These are phyloP conservation scores for Poecilus cupreus DNA, from an alignment of 2,888 invertebrate species.

Conservation along the genomic window DNA sequence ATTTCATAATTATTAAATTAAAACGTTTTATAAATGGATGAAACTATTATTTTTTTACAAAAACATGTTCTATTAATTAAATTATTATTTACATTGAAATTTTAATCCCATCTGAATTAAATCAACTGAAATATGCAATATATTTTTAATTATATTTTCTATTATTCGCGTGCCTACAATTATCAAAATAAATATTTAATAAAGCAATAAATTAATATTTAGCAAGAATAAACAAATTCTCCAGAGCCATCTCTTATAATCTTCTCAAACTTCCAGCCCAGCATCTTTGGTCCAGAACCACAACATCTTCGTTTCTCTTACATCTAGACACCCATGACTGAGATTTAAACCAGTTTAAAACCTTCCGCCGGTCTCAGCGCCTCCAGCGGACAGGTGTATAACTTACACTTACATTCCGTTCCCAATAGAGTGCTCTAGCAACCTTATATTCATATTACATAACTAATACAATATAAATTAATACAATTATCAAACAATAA, in stretches of 20 bases:
- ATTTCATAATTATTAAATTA: too few relatives aligned
- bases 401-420: not conserved
- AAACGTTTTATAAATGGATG: too few relatives aligned
- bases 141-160: too few relatives aligned
- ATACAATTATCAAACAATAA: not conserved
- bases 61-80: too few relatives aligned
- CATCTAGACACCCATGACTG: not conserved
- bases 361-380: not conserved
- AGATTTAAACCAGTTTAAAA: constrained; percentile 44
- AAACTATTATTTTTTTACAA: too few relatives aligned
- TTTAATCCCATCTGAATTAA: too few relatives aligned
- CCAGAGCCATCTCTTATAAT: constrained; percentile 1
- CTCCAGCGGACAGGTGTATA: constrained; percentile 43
- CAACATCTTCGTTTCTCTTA: not conserved
- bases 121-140: too few relatives aligned
- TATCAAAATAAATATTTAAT: too few relatives aligned
- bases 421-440: constrained; percentile 25
- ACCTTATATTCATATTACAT: not conserved
- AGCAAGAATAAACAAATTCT: not conserved
- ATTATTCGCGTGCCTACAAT: too few relatives aligned
- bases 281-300: constrained; percentile 53
- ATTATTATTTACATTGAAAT: too few relatives aligned
- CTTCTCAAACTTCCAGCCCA: not conserved
- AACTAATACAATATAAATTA: not conserved
- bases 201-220: too few relatives aligned